Conservation (phyloP, 2,113 vertebrate species). For the Camelus dromedarius region DNA sequence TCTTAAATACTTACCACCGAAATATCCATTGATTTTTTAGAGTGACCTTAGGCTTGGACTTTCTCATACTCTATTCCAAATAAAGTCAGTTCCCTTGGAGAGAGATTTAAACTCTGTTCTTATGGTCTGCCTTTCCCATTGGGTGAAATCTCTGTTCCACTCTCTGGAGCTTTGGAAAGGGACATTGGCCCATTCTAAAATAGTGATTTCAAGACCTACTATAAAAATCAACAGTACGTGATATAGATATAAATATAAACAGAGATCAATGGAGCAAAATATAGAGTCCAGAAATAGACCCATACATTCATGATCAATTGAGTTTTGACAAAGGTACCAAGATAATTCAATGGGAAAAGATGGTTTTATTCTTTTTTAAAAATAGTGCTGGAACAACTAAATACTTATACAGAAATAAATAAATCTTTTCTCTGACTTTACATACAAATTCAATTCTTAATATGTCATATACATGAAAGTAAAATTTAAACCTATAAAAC, state of each 20-base stretch:
- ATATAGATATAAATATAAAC: neutral
- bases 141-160: neutral
- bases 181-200: neutral
- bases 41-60: neutral
- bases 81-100: neutral
- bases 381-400: neutral
- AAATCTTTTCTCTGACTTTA: neutral
- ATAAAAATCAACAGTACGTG: neutral
- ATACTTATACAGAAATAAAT: neutral
- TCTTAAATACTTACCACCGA: neutral
- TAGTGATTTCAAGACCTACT: neutral
- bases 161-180: neutral
- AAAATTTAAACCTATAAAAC: neutral
- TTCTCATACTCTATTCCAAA: neutral
- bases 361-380: neutral
- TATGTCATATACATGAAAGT: neutral
- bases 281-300: neutral
- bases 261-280: neutral
- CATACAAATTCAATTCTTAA: neutral
- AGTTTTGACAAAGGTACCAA: neutral
- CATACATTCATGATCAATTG: neutral
- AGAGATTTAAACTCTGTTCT: neutral
- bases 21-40: neutral
- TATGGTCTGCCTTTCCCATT: neutral
- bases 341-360: neutral